These are phyloP conservation scores for Prinia subflava DNA, from an alignment of 2,113 vertebrate genomes.

Conservation along the genomic window DNA sequence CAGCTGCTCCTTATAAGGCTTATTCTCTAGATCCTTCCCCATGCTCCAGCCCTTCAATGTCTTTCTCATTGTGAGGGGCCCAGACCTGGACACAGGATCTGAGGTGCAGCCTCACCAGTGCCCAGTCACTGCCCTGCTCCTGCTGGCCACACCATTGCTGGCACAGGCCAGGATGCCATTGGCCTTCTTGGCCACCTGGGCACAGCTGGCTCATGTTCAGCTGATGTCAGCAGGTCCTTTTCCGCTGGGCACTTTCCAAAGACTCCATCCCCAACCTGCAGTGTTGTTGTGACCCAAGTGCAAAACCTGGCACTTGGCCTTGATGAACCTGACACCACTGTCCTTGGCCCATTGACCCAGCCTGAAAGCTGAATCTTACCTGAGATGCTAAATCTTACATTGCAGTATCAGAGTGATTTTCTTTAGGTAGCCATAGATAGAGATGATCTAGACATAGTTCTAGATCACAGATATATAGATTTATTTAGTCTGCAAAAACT, in stretches of 20 bases:
- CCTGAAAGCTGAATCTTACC: not conserved
- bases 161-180: not conserved
- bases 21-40: not conserved
- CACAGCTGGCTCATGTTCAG: not conserved
- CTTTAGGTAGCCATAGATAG: not conserved
- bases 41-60: not conserved
- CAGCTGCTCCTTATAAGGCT: not conserved
- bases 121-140: accelerated
- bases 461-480: not conserved
- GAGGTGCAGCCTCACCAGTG: accelerated
- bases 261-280: not conserved
- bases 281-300: not conserved
- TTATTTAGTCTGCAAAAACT: not conserved
- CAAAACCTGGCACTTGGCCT: not conserved
- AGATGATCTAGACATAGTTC: not conserved
- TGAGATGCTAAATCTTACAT: not conserved
- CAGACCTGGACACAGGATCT: not conserved
- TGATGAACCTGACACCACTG: not conserved
- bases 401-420: not conserved
- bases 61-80: not conserved
- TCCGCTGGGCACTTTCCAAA: not conserved
- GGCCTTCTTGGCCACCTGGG: not conserved
- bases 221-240: not conserved
- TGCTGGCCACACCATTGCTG: not conserved
- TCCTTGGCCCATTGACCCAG: not conserved